Percentiles rank a stretch among this genome's conserved stretches.
Evolutionary conservation across 2,797 vertebrate genomes (phyloP).

Genomic region (Schizothorax lantsangensis): DNA sequence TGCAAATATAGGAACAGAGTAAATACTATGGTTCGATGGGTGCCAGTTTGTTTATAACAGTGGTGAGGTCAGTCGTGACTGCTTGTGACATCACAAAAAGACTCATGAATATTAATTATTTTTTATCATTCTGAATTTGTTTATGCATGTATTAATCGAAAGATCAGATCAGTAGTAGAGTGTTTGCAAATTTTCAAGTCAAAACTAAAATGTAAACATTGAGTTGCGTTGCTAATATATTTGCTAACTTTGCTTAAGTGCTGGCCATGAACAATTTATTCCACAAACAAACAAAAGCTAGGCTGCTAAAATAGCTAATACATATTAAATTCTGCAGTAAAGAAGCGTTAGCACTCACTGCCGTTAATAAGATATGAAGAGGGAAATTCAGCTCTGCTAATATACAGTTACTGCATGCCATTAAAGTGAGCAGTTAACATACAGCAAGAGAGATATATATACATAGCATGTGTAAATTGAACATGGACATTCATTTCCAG

Average conservation of each 20-base stretch:
- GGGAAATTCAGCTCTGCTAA: constrained; percentile 16
- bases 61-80: too few species aligned
- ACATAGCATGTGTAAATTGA: constrained; percentile 6
- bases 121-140: background rate
- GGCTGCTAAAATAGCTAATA: background rate
- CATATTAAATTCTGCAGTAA: background rate
- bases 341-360: background rate
- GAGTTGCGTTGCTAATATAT: background rate
- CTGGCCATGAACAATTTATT: background rate
- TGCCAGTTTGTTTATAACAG: background rate
- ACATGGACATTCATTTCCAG: constrained; percentile 24
- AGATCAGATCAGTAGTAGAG: background rate
- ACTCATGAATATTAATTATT: background rate
- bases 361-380: constrained; percentile 3
- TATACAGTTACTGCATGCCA: constrained; percentile 8
- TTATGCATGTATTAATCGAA: background rate
- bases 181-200: background rate
- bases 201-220: background rate
- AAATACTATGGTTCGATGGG: background rate
- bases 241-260: background rate
- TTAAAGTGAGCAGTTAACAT: constrained; percentile 12
- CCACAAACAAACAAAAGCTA: constrained; percentile 26
- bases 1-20: background rate
- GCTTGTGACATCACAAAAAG: background rate
- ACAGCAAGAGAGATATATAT: constrained; percentile 8